Base-by-base conservation (phyloP, 2,797 vertebrate genomes). In the Benthosema pterotum region DNA sequence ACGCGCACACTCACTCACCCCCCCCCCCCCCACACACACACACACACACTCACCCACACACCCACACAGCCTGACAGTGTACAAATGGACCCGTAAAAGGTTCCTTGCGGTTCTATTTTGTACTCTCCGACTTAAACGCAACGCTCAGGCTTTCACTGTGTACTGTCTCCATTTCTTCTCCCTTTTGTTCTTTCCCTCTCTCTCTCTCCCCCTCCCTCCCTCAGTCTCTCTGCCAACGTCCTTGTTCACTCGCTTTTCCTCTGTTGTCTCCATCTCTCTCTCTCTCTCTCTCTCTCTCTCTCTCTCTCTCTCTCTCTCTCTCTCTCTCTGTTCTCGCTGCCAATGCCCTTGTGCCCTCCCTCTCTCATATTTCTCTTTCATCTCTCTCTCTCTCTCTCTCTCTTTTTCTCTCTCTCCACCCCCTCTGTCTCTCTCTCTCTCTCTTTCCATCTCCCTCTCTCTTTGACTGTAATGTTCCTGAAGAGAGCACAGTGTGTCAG, bases 401-500 rank as follows among this genome's bases (percentile, higher is more conserved):
- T 38, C 12, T 47, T 22, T 8, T 47, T 15, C 11, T 11, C 19
- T 12, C 19, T 25, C 14, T 17, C 42, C 28, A 11, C 15, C 4
- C 19, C 4, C 19, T 4, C 15, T 11, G 1, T 38, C 3, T 12
- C 45, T 22, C 56, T 18, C 43, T 58, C 28, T 17, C 25, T 13
- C 47, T 38, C 58, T 38, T n/a, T 17, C 45, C 43, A 48, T 74
- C 75, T 75, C 52, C 68, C 76, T 79, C 68, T 81, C 80, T 79
- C 69, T 84, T 75, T 81, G 83, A 78, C 78, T 85, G 74, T 86
- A 84, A 87, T 86, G 79, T 83, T 88, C 78, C 82, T 84, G 83
- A 90, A 84, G 84, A 88, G 86, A 90, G 87, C 83, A 80, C 79
- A 83, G 84, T 80, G 86, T 86, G 88, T 90, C 90, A 89, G 79